These are phyloP conservation scores for Eonycteris spelaea DNA, from an alignment of 2,113 vertebrate species.

Conservation along the genomic window DNA sequence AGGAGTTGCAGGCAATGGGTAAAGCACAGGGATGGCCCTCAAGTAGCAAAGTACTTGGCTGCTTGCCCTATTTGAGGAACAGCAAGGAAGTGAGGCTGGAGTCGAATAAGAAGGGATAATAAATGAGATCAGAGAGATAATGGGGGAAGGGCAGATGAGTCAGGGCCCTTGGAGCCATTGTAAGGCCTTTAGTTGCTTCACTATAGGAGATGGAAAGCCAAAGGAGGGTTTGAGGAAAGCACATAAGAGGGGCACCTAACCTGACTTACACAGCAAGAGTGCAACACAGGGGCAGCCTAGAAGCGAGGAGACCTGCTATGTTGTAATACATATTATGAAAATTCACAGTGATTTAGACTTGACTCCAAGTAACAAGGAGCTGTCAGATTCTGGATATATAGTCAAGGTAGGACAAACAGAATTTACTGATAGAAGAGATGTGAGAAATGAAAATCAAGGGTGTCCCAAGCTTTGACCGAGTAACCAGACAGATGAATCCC, in stretches of 20 bases:
- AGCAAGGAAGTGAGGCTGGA: neutral
- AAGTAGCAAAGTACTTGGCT: neutral
- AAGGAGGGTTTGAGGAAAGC: neutral
- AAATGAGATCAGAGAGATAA: neutral
- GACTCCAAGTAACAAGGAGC: neutral
- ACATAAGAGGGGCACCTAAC: neutral
- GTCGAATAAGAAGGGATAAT: neutral
- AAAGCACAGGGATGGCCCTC: neutral
- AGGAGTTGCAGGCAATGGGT: neutral
- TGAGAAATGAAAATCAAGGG: neutral
- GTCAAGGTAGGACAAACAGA: neutral
- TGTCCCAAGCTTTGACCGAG: neutral
- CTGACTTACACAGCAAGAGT: rapidly evolving
- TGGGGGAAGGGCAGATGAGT: neutral
- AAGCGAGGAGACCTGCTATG: neutral
- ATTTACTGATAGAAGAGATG: neutral
- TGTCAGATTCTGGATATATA: neutral
- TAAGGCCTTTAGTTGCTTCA: neutral
- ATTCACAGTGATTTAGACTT: too few relatives aligned
- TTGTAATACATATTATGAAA: neutral
- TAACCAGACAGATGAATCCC: neutral
- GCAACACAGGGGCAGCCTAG: neutral
- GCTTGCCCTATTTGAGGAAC: neutral
- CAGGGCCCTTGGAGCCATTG: neutral
- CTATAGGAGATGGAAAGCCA: neutral